phyloP scores from a whole-genome alignment of 2,113 vertebrate species.

The Kryptolebias marmoratus region DNA sequence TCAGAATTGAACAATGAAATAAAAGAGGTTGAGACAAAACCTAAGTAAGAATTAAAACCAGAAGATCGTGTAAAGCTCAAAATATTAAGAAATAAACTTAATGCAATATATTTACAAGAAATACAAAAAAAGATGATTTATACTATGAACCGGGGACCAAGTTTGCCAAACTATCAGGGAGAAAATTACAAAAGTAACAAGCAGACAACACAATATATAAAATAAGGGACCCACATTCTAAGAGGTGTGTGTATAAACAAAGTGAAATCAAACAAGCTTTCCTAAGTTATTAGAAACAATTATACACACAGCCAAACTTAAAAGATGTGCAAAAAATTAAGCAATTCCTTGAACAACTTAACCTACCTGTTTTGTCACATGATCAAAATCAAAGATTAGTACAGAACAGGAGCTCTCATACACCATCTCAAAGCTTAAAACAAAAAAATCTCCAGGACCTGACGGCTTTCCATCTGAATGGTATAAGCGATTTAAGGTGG shows the following conservation, averaged over 20 bases:
- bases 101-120: not conserved
- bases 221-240: no score
- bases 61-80: not conserved
- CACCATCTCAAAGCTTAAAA: not conserved
- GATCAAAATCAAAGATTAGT: not conserved
- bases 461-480: not conserved
- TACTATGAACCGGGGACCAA: not conserved
- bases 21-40: slow-evolving; percentile 3
- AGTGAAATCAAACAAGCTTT: not conserved
- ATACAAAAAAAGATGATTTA: not conserved
- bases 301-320: not conserved
- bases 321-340: not conserved
- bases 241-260: not conserved
- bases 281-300: not conserved
- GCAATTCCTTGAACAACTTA: not conserved
- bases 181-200: not conserved
- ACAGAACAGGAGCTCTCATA: not conserved
- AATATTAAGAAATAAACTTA: not conserved
- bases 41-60: not conserved
- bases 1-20: not conserved
- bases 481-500: not conserved
- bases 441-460: not conserved
- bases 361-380: not conserved
- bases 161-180: not conserved
- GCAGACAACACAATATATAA: no score